A percentile compares a stretch with the other conserved stretches of the same genome.
phyloP scores from a whole-genome alignment of 1,140 invertebrate species.

The Drosophila miranda region DNA sequence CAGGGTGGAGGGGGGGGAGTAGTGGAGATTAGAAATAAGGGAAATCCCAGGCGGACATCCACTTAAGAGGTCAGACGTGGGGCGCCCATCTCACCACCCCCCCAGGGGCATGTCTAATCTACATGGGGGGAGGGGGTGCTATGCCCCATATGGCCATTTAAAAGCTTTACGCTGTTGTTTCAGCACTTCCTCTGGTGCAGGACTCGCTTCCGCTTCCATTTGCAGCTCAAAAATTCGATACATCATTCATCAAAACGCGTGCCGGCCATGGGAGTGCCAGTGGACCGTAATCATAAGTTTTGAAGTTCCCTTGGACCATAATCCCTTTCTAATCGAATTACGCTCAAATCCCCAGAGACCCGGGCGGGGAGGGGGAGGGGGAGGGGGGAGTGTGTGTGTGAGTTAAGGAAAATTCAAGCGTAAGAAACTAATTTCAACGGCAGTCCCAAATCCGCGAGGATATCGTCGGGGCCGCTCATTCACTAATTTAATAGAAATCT shows the following conservation, averaged over 20 bases:
- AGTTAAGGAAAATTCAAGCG: conserved; percentile 76
- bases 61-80: conserved; percentile 37
- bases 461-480: conserved; percentile 54
- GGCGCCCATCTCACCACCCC: not conserved
- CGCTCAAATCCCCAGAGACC: conserved; percentile 56
- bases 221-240: conserved; percentile 75
- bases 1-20: too few relatives aligned
- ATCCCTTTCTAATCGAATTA: conserved; percentile 80
- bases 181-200: conserved; percentile 51
- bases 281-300: conserved; percentile 42
- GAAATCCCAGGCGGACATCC: not conserved
- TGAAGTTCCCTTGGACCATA: conserved; percentile 49
- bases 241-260: conserved; percentile 76
- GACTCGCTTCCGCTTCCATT: conserved; percentile 52
- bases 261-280: conserved; percentile 17
- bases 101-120: conserved; percentile 54
- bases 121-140: not conserved
- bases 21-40: too few relatives aligned
- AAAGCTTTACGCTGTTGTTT: conserved; percentile 78
- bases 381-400: conserved; percentile 12
- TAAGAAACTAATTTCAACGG: conserved; percentile 76
- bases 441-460: conserved; percentile 48
- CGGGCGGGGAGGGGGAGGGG: fast-evolving
- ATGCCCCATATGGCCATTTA: conserved; percentile 57
- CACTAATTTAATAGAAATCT: conserved; percentile 62